These are phyloP conservation scores for Scaeva pyrastri DNA, from an alignment of 2,888 invertebrate species.

Conservation along the genomic window DNA sequence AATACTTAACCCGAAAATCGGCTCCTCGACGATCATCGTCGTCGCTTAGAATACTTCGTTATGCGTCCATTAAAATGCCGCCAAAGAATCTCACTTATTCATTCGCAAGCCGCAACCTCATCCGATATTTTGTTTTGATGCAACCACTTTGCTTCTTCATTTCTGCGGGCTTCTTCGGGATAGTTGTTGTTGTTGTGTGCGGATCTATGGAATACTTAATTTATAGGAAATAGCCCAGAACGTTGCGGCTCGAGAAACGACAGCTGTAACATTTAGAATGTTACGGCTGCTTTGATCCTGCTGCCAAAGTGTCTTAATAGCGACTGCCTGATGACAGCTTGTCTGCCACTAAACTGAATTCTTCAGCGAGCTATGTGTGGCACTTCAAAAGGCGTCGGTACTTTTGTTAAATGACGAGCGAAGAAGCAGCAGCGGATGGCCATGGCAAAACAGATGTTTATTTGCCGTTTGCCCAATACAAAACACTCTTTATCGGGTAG, in stretches of 20 bases:
- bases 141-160: slow-evolving; percentile 45
- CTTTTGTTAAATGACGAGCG: slow-evolving; percentile 14
- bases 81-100: slow-evolving; percentile 62
- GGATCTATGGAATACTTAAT: slow-evolving; percentile 72
- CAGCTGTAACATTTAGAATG: slow-evolving; percentile 72
- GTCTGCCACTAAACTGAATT: slow-evolving; percentile 72
- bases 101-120: slow-evolving; percentile 64
- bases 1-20: slow-evolving; percentile 28
- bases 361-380: slow-evolving; percentile 56
- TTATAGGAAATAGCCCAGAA: slow-evolving; percentile 70
- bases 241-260: slow-evolving; percentile 59
- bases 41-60: slow-evolving; percentile 61
- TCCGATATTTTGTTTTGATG: background rate
- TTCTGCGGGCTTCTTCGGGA: background rate
- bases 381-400: slow-evolving; percentile 70
- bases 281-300: slow-evolving; percentile 73
- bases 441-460: slow-evolving; percentile 60
- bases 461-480: slow-evolving; percentile 53
- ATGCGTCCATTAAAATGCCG: slow-evolving; percentile 60
- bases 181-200: background rate
- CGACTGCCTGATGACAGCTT: slow-evolving; percentile 72
- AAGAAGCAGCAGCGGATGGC: slow-evolving; percentile 22
- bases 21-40: slow-evolving; percentile 40
- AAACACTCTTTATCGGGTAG: slow-evolving; percentile 13
- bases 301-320: slow-evolving; percentile 76